These are phyloP conservation scores for Paraescarpia echinospica DNA, from an alignment of 1,140 invertebrate genomes.

Conservation along the genomic window DNA sequence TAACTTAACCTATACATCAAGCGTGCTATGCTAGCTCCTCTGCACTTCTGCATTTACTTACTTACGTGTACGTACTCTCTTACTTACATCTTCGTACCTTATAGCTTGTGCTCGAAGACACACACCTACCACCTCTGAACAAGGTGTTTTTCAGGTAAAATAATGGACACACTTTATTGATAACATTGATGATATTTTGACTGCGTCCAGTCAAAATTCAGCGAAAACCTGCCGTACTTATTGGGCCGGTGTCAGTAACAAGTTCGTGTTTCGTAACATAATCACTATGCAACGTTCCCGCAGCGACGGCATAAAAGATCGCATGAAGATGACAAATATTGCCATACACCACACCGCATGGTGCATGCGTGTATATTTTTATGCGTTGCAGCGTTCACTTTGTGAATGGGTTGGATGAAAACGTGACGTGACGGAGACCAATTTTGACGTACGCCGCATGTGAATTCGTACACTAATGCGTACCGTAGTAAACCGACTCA, in stretches of 20 bases:
- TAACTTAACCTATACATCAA: too few relatives aligned
- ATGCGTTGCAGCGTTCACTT: not conserved
- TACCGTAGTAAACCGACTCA: not conserved
- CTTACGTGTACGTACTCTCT: too few relatives aligned
- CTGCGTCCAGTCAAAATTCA: not conserved
- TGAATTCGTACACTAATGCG: not conserved
- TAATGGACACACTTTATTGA: too few relatives aligned
- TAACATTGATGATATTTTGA: not conserved
- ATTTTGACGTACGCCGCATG: not conserved
- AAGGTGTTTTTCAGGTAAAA: too few relatives aligned
- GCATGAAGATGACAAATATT: not conserved
- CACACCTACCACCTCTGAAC: too few relatives aligned
- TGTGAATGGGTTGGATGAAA: not conserved
- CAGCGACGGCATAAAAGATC: not conserved
- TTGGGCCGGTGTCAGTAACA: not conserved
- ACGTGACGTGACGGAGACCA: not conserved
- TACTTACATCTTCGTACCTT: too few relatives aligned
- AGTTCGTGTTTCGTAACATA: not conserved
- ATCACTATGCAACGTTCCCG: not conserved
- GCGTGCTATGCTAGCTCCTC: too few relatives aligned
- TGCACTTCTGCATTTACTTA: too few relatives aligned
- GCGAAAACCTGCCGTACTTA: not conserved
- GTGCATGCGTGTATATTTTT: not conserved
- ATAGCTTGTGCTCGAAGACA: too few relatives aligned
- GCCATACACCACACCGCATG: not conserved